Evolutionary conservation across 2,888 invertebrate genomes (phyloP), one percentile per base, ranked within the genome.

Genomic region (Odontocerum albicorne): DNA sequence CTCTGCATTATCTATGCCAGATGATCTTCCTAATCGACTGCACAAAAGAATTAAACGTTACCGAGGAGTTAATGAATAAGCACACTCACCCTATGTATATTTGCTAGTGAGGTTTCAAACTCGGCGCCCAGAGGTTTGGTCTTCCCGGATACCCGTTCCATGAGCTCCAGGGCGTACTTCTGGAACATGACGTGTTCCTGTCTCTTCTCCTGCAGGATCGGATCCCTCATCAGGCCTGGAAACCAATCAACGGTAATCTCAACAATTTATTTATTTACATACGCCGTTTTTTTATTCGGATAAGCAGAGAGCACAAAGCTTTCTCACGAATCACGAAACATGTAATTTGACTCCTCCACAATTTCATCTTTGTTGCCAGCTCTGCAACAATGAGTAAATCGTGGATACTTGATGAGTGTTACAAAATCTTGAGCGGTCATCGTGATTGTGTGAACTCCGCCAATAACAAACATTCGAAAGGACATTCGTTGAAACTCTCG

Each of bases 141-240:
- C 75, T 93, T 55, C 0, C 96, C 96, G 2, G 93, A 92, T 0
- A 97, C 89, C 1, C 90, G 78, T 70, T 96, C 95, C 57, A 99
- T 80, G 32, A 99, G 73, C 65, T 94, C 92, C 8, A 93, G 73
- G 0, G 96, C 96, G 70, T 95, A 92, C 67, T 92, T 93, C 72
- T 96, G 96, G 71, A 99, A 99, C 72, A 88, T 86, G 0, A 94
- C 91, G 72, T 99, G 98, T 66, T 97, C 96, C 62, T 90, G 88
- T 0, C 96, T 82, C 71, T 96, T 96, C 72, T 99, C 98, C 74
- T 96, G 96, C 1, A 97, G 79, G 58, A 99, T 93, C 8, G 98
- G 98, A 72, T 97, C 96, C 49, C 93, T 88, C 92, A 97, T 96
- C 50, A 98, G 73, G 62, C 83, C 90, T 90, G 75, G 4, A 72